Conservation (phyloP, 2,888 invertebrate species). For the Priocnemis perturbator region DNA sequence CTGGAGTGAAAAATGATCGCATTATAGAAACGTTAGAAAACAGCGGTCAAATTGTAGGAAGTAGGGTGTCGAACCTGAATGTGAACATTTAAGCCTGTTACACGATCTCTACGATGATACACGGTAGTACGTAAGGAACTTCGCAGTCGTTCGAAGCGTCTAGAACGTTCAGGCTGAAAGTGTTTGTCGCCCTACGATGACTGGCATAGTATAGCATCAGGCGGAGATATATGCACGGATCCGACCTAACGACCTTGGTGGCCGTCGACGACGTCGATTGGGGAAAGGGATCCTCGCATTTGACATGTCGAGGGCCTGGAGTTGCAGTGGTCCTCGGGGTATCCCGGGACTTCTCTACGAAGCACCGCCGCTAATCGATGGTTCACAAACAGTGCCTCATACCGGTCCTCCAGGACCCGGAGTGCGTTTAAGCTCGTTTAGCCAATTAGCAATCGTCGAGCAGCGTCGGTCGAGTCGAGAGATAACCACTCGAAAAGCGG, state of each 20-base stretch:
- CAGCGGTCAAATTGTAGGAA: too few relatives aligned
- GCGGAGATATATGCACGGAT: too few relatives aligned
- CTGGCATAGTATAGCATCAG: too few relatives aligned
- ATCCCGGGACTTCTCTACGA: conserved; percentile 51
- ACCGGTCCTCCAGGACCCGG: conserved; percentile 56
- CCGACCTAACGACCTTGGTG: conserved; percentile 5
- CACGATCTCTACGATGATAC: too few relatives aligned
- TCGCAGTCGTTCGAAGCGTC: too few relatives aligned
- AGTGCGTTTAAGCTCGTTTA: conserved; percentile 72
- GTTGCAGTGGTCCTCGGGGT: conserved; percentile 48
- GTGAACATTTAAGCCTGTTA: too few relatives aligned
- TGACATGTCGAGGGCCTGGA: conserved; percentile 55
- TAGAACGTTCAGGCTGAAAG: too few relatives aligned
- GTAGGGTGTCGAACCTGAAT: too few relatives aligned
- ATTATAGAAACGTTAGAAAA: too few relatives aligned
- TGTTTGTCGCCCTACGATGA: too few relatives aligned
- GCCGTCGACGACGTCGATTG: not conserved
- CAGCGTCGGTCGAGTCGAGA: conserved; percentile 38
- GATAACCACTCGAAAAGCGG: conserved; percentile 43
- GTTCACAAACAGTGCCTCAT: conserved; percentile 63
- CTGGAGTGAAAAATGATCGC: too few relatives aligned
- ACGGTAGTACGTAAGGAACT: too few relatives aligned
- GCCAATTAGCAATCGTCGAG: conserved; percentile 67
- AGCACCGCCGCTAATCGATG: conserved; percentile 67
- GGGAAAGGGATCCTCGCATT: conserved; percentile 46